A percentile compares a stretch with the other conserved stretches of the same genome.
These are phyloP conservation scores for Lutjanus campechanus DNA, from an alignment of 2,797 vertebrate genomes.

Conservation along the genomic window DNA sequence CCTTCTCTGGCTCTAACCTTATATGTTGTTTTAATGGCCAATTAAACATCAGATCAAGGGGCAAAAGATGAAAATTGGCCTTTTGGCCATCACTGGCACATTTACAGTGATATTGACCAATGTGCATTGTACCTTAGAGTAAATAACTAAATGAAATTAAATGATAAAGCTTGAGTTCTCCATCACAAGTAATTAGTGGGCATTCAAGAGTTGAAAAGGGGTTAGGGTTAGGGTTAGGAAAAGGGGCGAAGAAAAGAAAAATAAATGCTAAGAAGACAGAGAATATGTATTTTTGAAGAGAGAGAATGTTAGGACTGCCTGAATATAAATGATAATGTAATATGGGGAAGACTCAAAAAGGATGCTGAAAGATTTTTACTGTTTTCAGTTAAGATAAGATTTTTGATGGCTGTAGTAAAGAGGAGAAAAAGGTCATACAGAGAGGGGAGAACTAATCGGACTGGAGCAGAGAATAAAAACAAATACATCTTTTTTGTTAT, in stretches of 20 bases:
- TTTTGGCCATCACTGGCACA: too few species aligned
- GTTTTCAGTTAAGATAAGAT: background rate
- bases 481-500: background rate
- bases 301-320: conserved; percentile 6
- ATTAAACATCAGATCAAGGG: too few species aligned
- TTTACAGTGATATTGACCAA: too few species aligned
- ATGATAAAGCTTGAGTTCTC: background rate
- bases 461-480: background rate
- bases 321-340: background rate
- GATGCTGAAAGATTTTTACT: background rate
- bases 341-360: background rate
- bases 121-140: too few species aligned
- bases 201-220: background rate
- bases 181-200: background rate
- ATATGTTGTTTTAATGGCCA: too few species aligned
- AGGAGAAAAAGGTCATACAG: conserved; percentile 7
- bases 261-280: background rate
- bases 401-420: background rate
- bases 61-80: too few species aligned
- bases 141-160: too few species aligned
- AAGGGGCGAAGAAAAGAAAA: background rate
- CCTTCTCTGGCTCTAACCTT: too few species aligned
- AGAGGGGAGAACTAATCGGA: background rate
- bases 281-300: too few species aligned
- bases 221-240: too few species aligned